Conservation (phyloP, 2,113 vertebrate species). For the Syngnathus floridae region DNA sequence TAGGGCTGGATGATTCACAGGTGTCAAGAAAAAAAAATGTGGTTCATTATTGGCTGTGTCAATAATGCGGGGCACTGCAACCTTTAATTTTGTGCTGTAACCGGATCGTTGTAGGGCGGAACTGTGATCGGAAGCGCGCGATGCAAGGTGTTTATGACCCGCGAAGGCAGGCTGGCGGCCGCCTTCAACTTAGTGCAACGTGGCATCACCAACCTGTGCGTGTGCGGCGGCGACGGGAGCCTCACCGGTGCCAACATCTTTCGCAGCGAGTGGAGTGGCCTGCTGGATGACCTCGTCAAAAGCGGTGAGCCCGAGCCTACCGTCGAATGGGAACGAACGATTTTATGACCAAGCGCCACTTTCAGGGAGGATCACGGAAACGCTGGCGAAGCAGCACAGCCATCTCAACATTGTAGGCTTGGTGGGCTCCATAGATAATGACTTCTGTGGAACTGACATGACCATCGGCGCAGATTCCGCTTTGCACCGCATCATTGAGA, state of each 20-base stretch:
- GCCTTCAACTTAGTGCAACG: slow-evolving; percentile 85
- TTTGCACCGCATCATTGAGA: slow-evolving; percentile 89
- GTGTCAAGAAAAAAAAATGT: too few species aligned
- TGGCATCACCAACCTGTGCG: slow-evolving; percentile 90
- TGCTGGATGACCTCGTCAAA: slow-evolving; percentile 80
- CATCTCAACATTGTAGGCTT: slow-evolving; percentile 85
- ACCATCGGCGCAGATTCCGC: slow-evolving; percentile 91
- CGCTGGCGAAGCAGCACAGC: slow-evolving; percentile 65
- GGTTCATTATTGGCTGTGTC: too few species aligned
- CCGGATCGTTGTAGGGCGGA: slow-evolving; percentile 72
- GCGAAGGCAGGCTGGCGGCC: slow-evolving; percentile 76
- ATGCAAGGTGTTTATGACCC: slow-evolving; percentile 83
- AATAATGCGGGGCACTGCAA: too few species aligned
- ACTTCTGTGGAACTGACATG: slow-evolving; percentile 95
- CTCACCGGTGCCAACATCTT: slow-evolving; percentile 90
- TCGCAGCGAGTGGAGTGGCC: slow-evolving; percentile 81
- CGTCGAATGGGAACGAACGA: too few species aligned
- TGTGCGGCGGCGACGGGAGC: slow-evolving; percentile 91
- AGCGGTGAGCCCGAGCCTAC: slow-evolving; percentile 68
- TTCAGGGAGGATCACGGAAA: slow-evolving; percentile 81
- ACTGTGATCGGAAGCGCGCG: slow-evolving; percentile 89
- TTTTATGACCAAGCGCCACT: background rate
- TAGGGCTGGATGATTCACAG: background rate
- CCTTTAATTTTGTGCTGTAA: background rate
- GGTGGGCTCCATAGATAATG: slow-evolving; percentile 91